These are phyloP conservation scores for Habroteleia sp. DNA, from an alignment of 2,888 invertebrate genomes.

Conservation along the genomic window DNA sequence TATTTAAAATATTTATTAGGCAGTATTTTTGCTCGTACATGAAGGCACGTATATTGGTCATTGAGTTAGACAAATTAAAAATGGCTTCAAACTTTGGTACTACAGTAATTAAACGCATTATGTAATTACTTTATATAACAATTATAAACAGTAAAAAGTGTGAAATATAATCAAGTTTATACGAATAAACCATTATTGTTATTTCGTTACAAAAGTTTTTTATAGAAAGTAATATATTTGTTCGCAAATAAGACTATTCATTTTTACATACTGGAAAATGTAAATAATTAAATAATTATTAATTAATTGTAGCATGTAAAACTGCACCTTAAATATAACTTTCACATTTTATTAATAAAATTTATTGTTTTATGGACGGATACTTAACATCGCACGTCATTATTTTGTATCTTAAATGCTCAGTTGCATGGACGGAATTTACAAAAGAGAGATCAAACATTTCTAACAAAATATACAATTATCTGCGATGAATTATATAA, in stretches of 20 bases:
- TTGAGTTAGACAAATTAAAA: constrained; percentile 20
- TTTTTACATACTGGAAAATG: too few species aligned
- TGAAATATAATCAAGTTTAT: too few species aligned
- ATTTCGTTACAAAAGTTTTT: neutral
- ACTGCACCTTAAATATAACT: constrained; percentile 5
- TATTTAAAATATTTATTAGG: too few species aligned
- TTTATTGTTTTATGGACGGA: constrained; percentile 11
- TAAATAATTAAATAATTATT: constrained; percentile 10
- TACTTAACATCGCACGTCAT: constrained; percentile 2
- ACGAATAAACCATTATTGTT: neutral
- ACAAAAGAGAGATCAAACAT: constrained; percentile 24
- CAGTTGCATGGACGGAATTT: constrained; percentile 52
- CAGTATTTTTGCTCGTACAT: too few species aligned
- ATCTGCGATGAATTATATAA: constrained; percentile 60
- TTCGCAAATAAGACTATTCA: too few species aligned
- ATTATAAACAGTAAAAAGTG: too few species aligned
- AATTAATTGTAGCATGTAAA: neutral
- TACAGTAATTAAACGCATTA: constrained; percentile 1
- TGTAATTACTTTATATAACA: constrained; percentile 12
- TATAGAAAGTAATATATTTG: too few species aligned
- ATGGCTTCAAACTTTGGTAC: constrained; percentile 28
- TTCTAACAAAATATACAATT: constrained; percentile 3
- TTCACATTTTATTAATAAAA: constrained; percentile 12
- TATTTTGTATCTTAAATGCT: constrained; percentile 17
- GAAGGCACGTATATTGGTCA: constrained; percentile 11